Conservation (phyloP, 2,797 vertebrate species). For the Phalloptychus januarius region DNA sequence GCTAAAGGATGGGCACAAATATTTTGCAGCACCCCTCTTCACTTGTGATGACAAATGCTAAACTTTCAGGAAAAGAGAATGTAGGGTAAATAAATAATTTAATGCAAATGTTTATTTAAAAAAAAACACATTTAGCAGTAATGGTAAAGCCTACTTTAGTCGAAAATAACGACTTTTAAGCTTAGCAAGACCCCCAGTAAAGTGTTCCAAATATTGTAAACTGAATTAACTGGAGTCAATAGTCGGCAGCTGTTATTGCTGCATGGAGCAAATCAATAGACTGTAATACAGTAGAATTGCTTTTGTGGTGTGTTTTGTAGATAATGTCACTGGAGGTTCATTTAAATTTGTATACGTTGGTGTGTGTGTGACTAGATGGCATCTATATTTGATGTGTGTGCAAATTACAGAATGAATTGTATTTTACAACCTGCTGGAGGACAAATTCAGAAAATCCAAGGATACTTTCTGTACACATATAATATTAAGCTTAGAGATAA, state of each 20-base stretch:
- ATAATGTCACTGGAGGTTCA: constrained; percentile 42
- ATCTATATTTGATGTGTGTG: constrained; percentile 8
- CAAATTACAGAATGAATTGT: constrained; percentile 13
- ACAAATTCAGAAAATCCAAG: constrained; percentile 23
- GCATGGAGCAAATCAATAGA: constrained; percentile 69
- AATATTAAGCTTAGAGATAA: not conserved
- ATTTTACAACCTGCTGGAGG: constrained; percentile 27
- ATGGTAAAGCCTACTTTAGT: constrained; percentile 1
- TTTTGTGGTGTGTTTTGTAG: constrained; percentile 51
- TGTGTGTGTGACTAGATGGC: not conserved
- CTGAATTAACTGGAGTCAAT: constrained; percentile 65
- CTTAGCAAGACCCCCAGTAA: constrained; percentile 28
- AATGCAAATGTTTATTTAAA: not conserved
- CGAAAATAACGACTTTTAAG: constrained; percentile 33
- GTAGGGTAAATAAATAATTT: not conserved
- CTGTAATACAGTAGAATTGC: constrained; percentile 59
- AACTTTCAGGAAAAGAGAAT: constrained; percentile 1
- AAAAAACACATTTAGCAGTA: not conserved
- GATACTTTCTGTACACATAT: constrained; percentile 1
- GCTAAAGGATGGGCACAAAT: constrained; percentile 4
- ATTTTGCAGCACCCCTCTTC: constrained; percentile 18
- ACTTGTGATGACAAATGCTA: constrained; percentile 24
- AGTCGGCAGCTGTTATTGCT: constrained; percentile 58
- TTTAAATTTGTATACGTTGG: constrained; percentile 8
- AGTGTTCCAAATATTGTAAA: constrained; percentile 51